Evolutionary conservation across 1,140 invertebrate species (phyloP), one percentile per base, ranked within the genome.

Genomic region (Pogonomyrmex californicus): DNA sequence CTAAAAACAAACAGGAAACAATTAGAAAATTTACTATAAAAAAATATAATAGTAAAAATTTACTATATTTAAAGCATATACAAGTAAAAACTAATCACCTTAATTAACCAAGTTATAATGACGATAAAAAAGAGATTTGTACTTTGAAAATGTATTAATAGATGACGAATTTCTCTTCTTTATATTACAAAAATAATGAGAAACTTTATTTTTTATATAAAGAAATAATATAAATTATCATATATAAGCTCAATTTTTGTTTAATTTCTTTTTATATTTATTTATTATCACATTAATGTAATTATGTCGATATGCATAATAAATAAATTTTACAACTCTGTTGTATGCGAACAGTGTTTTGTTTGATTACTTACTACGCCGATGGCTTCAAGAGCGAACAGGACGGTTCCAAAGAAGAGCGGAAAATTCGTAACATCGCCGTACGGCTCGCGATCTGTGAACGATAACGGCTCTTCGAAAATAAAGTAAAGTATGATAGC

Each of bases 381-480:
- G 82, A 98, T 98, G n/a, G 97, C 97, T 95, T 98, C 98, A 86
- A 98, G 96, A 1, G 98, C 97, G 93, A 97, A 98, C 1, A 98
- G 94, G 0, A 97, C 97, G 0, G 97, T 98, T 3, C 97, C 97
- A 90, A 98, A 97, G 90, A 96, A 97, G 0, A 97, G 94, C 10
- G 96, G 96, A 85, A 96, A 96, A 82, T 96, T 94, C 81, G 93
- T 71, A 0, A 95, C 87, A 4, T 95, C 88, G 41, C 96, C 96
- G 68, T 96, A 88, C 0, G 95, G 86, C 51, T 95, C 92, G 65
- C 95, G 95, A 63, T 95, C 93, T 33, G 96, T 95, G 17, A 96
- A 95, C 0, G 93, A 89, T 1, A 97, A 93, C 0, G 96, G 93
- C 9, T 96, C 94, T 17, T 93, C 92, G 78, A 97, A 96, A 9